Conservation (phyloP, 2,888 invertebrate species). For the Microctonus hyperodae region DNA sequence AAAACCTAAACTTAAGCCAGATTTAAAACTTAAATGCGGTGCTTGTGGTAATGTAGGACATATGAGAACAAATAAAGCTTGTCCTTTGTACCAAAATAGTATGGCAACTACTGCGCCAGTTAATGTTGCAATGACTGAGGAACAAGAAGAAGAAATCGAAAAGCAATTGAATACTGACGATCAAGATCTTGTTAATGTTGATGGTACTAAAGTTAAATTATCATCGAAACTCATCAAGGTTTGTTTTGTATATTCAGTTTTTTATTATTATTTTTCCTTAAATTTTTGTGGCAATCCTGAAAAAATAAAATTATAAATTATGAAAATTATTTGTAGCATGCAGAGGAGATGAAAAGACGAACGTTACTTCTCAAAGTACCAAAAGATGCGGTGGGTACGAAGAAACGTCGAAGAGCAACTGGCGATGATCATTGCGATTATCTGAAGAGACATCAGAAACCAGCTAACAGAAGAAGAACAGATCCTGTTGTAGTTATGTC, state of each 20-base stretch:
- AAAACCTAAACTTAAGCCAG: conserved; percentile 86
- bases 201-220: conserved; percentile 92
- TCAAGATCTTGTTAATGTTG: conserved; percentile 89
- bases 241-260: not conserved
- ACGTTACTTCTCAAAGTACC: conserved; percentile 81
- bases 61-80: conserved; percentile 95
- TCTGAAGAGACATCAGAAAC: conserved; percentile 79
- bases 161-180: conserved; percentile 80
- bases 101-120: conserved; percentile 68
- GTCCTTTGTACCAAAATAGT: conserved; percentile 87
- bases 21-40: conserved; percentile 92
- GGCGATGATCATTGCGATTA: conserved; percentile 87
- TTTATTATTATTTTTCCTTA: conserved; percentile 16
- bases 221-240: conserved; percentile 88
- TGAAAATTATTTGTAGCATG: conserved; percentile 69
- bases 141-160: conserved; percentile 83
- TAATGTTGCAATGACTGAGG: conserved; percentile 78
- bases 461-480: conserved; percentile 89
- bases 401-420: conserved; percentile 72
- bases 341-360: conserved; percentile 84
- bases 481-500: conserved; percentile 97
- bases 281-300: not conserved
- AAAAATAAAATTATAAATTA: not conserved
- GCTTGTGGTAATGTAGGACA: conserved; percentile 91
- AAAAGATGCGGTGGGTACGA: conserved; percentile 72